These are phyloP conservation scores for Bombus ignitus DNA, from an alignment of 1,140 invertebrate species.

Conservation along the genomic window DNA sequence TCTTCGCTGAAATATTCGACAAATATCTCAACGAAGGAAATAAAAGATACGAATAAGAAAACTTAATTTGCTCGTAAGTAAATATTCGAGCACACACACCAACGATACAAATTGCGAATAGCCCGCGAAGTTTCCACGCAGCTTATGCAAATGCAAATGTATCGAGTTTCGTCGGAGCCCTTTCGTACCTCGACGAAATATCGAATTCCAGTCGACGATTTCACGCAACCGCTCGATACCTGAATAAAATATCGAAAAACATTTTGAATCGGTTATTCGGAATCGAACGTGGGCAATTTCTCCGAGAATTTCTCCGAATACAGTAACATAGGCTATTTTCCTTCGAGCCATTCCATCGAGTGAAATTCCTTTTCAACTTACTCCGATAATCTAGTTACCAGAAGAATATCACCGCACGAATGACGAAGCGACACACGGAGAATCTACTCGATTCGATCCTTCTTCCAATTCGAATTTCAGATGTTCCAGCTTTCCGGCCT, in stretches of 20 bases:
- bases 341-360: neutral
- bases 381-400: constrained; percentile 3
- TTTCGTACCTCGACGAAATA: neutral
- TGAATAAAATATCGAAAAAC: constrained; percentile 7
- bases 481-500: neutral
- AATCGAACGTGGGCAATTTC: neutral
- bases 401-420: neutral
- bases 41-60: neutral
- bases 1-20: no score
- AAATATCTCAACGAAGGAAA: no score
- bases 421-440: neutral
- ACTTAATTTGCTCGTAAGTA: neutral
- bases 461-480: constrained; percentile 6
- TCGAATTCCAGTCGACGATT: neutral
- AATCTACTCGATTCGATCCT: neutral
- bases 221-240: neutral
- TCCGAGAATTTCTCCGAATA: neutral
- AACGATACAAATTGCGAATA: neutral
- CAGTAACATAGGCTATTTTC: neutral
- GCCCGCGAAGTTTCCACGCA: neutral
- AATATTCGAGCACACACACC: neutral
- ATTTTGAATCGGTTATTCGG: neutral
- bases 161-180: neutral
- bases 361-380: neutral
- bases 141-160: neutral